Evolutionary conservation across 2,888 invertebrate species (phyloP).

Genomic region (Drosophila stalkeri): DNA sequence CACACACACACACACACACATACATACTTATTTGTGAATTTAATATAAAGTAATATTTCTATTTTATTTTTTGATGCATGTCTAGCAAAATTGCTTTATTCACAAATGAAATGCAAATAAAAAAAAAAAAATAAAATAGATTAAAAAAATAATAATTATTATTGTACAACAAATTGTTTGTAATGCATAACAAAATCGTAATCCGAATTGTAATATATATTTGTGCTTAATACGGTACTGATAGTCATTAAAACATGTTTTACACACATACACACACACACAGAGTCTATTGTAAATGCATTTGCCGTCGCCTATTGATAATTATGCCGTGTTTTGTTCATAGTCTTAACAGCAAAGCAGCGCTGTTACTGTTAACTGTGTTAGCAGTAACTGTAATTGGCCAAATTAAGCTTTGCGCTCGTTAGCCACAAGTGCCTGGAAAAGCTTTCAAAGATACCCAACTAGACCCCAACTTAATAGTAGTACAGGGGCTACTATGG

Average conservation of each 20-base stretch:
- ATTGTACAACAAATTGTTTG: background rate
- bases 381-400: conserved; percentile 21
- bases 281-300: conserved; percentile 13
- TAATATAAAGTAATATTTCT: conserved; percentile 43
- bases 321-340: conserved; percentile 23
- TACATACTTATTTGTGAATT: conserved; percentile 33
- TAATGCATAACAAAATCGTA: conserved; percentile 3
- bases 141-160: background rate
- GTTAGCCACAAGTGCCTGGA: conserved; percentile 73
- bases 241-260: conserved; percentile 42
- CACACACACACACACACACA: conserved; percentile 11
- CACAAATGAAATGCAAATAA: conserved; percentile 11
- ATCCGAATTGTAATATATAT: conserved; percentile 14
- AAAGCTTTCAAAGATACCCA: conserved; percentile 54
- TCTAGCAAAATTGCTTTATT: conserved; percentile 23
- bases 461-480: background rate
- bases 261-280: conserved; percentile 13
- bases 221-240: conserved; percentile 53
- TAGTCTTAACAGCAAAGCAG: conserved; percentile 42
- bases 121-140: background rate
- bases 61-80: background rate
- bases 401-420: conserved; percentile 46
- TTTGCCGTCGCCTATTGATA: conserved; percentile 23
- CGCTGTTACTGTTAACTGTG: conserved; percentile 7
- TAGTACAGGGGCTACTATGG: conserved; percentile 15